phyloP scores from a whole-genome alignment of 2,113 vertebrate species.

The Leptobrachium leishanense region DNA sequence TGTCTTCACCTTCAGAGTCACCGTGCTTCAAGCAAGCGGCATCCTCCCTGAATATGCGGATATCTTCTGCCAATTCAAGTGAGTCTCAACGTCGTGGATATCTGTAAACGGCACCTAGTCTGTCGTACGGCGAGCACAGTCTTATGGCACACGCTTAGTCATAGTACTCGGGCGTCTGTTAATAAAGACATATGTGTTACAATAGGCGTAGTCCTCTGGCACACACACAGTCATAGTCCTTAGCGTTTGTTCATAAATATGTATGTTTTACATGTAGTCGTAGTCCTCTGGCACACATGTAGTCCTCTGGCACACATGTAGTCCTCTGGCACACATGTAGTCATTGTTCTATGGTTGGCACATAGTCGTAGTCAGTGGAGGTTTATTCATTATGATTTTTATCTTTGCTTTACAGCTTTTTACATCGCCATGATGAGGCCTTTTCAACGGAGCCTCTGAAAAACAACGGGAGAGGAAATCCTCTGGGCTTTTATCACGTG shows the following conservation, averaged over 20 bases:
- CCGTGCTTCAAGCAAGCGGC: constrained; percentile 89
- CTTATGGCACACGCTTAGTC: too few relatives aligned
- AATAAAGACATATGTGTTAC: too few relatives aligned
- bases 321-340: too few relatives aligned
- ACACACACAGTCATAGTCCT: too few relatives aligned
- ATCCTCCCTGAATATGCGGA: constrained; percentile 91
- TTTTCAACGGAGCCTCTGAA: constrained; percentile 98
- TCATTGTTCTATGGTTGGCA: background rate
- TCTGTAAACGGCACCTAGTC: too few relatives aligned
- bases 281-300: too few relatives aligned
- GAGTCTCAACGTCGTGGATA: constrained; percentile 50
- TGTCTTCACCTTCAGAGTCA: constrained; percentile 95
- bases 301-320: too few relatives aligned
- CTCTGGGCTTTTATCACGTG: constrained; percentile 94
- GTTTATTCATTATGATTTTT: background rate
- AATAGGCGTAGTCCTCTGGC: too few relatives aligned
- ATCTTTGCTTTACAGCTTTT: constrained; percentile 73
- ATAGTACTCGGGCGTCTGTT: too few relatives aligned
- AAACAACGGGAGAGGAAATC: constrained; percentile 88
- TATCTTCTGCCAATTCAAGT: constrained; percentile 99
- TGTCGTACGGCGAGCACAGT: too few relatives aligned
- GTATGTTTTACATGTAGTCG: too few relatives aligned
- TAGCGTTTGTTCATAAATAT: too few relatives aligned
- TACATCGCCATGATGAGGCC: constrained; percentile 96
- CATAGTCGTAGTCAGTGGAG: background rate